Evolutionary conservation across 2,888 invertebrate genomes (phyloP), one percentile per base, ranked within the genome.

Genomic region (Drosophila macrospina): DNA sequence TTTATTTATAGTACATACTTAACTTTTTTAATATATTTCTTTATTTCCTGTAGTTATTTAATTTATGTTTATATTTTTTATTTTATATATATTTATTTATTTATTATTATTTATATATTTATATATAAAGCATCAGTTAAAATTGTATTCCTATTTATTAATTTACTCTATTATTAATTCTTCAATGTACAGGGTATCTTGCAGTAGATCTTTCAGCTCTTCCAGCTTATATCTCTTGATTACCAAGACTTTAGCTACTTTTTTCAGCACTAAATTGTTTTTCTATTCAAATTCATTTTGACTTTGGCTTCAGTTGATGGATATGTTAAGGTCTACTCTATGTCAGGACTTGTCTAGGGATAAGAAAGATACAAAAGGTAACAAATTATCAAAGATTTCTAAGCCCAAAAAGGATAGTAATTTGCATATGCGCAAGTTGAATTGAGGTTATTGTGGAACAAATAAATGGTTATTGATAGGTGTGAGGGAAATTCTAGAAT

Each of bases 251-350:
- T 60, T 69, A 28, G 55, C 47, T 20, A 59, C n/a, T 56, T 54
- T 51, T 30, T 36, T 48, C 54, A 45, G 20, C 28, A 32, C 66
- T 48, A 79, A 86, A 84, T 85, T 81, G 87, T 77, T 77, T 77
- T 75, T 86, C 81, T 84, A 84, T 86, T 86, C 71, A 81, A 81
- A 84, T 87, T 76, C 63, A 16, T 28, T 48, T 32, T 36, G 11
- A 20, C 11, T 36, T 30, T 59, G 26, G 48, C 30, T 15, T 41
- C 7, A 48, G 30, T 41, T 69, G 75, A 72, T 65, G 61, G 67
- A 82, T 82, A 67, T 50, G 51, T 44, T 55, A 41, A 65, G 62
- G 54, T 54, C 47, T 13, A 28, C 34, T 13, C 10, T 32, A 34
- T 47, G 36, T 54, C 39, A 62, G 16, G 39, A 20, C 32, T 26